A percentile compares a stretch with the other conserved stretches of the same genome.
These are phyloP conservation scores for Noctuana brunneofusca DNA, from an alignment of 2,888 invertebrate genomes.

Conservation along the genomic window DNA sequence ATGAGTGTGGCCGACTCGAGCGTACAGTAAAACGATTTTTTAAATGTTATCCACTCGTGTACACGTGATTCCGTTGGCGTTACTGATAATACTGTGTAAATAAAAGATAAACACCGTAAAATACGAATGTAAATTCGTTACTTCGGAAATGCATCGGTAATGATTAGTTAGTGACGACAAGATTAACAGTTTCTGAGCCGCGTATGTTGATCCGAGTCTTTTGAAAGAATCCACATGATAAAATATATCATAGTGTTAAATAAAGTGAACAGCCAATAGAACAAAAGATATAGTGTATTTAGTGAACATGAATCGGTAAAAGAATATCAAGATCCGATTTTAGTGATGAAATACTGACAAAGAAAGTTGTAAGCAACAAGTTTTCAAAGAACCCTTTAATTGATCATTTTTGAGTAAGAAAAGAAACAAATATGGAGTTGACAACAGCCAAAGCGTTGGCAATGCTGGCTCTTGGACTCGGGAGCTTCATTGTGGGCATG, in stretches of 20 bases:
- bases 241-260: neutral
- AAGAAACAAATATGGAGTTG: slow-evolving; percentile 65
- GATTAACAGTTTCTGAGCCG: neutral
- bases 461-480: slow-evolving; percentile 85
- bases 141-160: slow-evolving; percentile 29
- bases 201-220: slow-evolving; percentile 2
- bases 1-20: neutral
- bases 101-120: slow-evolving; percentile 38
- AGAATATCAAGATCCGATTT: neutral
- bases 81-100: slow-evolving; percentile 43
- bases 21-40: neutral
- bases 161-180: slow-evolving; percentile 9
- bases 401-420: neutral
- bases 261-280: neutral
- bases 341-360: neutral
- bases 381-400: neutral
- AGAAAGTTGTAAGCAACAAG: neutral
- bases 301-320: neutral
- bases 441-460: slow-evolving; percentile 85
- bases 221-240: neutral
- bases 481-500: slow-evolving; percentile 88
- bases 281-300: neutral
- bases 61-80: slow-evolving; percentile 9
- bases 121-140: slow-evolving; percentile 16
- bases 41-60: slow-evolving; percentile 10